Base-by-base conservation (phyloP, 2,888 invertebrate genomes). In the Stenodera caucasica region DNA sequence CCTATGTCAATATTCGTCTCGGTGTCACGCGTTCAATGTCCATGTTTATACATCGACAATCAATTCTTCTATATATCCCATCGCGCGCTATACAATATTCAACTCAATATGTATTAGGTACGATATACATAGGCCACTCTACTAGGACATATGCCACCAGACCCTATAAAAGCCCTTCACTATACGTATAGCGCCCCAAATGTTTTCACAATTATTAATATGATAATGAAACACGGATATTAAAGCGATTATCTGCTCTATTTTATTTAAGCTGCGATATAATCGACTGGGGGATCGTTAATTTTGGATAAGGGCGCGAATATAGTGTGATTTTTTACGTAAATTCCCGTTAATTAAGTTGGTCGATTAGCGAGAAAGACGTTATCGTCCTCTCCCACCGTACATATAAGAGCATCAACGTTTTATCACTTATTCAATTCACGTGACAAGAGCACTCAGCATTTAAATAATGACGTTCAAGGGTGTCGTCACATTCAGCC, bases 381-480 rank as follows among this genome's bases (percentile, higher is more conserved):
- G 11, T 32, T 11, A 11, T 11, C 32, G 32, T 11, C 23, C 21
- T 51, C 15, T 8, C 51, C 14, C 49, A 53, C 32, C 49, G 55
- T 45, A n/a, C n/a, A n/a, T n/a, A n/a, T 53, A 32, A 49, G 51
- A 35, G 32, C 58, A 55, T 51, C 40, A 51, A 52, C 57, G 56
- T 55, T 62, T 58, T 58, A 62, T 62, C 62, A 62, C 58, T 58
- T 52, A 30, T 15, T 52, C 52, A 15, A 35, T 55, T 33, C 61
- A 51, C 30, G 12, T 56, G 64, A 64, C 61, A 64, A 58, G 61
- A 64, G 64, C 64, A 64, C 64, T 64, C 59, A 61, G 21, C 69
- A 77, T 76, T 76, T 76, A 77, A 77, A 77, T 77, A 75, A 77
- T 76, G 76, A 77, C 74, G 72, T 75, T 72, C 71, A 64, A 67